Evolutionary conservation across 2,797 vertebrate genomes (phyloP), one percentile per base, ranked within the genome.

Genomic region (Lacerta viridis): DNA sequence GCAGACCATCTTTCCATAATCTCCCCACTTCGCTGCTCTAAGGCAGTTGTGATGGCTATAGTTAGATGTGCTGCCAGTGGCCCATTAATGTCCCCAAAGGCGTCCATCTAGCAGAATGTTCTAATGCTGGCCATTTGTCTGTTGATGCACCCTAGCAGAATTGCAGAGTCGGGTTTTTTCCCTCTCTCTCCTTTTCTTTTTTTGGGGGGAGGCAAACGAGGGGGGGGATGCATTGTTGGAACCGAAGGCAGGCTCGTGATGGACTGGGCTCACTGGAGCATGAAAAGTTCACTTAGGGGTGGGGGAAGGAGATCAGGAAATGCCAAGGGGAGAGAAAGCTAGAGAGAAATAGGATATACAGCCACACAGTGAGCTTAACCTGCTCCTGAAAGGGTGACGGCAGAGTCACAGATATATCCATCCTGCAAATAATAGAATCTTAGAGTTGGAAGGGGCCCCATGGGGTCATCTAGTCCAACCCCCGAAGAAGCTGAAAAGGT

Each of bases 231-330:
- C 80, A 27, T 33, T 72, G 59, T 74, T 80, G 0, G 10, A 80
- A 89, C 23, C 27, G 3, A 80, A 9, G 9, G 76, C 80, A 64
- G 68, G 4, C 83, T 82, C 17, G 0, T 10, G 64, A 85, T 89
- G 87, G 84, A 88, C 86, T 59, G 88, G n/a, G 77, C 3, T 76
- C 72, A 85, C 85, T n/a, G 80, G 68, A 85, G 87, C 74, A 2
- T 61, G 61, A 93, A 93, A 91, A 79, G 29, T 50, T 94, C 89
- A 3, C 85, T 93, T 84, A 64, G 89, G 94, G 90, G 87, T 1
- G 80, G 87, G 79, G 79, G 15, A 66, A 91, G 82, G 91, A 36
- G 74, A 78, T 90, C 33, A 78, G 46, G 87, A 33, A n/a, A 39
- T 18, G 18, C 41, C 39, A 55, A 36, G 8, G 81, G 17, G 39